These are phyloP conservation scores for Diglossa cyanea DNA, from an alignment of 2,797 vertebrate species.

Conservation along the genomic window DNA sequence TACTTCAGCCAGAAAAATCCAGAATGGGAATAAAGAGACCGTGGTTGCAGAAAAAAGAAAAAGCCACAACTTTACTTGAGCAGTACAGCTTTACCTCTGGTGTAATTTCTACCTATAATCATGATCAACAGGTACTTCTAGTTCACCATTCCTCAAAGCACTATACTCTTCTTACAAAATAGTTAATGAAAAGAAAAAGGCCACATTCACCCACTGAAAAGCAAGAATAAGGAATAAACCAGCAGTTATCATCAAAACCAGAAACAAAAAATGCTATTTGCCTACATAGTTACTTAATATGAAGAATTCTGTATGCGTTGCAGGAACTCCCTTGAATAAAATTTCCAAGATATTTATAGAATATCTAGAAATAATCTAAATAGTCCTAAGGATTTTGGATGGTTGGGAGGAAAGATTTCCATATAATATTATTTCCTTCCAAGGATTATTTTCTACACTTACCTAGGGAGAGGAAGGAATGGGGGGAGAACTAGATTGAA, in stretches of 20 bases:
- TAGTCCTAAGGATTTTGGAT: neutral
- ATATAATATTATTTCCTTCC: neutral
- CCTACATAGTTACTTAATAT: neutral
- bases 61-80: neutral
- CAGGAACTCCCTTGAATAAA: neutral
- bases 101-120: neutral
- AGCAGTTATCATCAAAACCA: neutral
- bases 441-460: neutral
- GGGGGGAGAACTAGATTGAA: neutral
- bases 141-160: neutral
- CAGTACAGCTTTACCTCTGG: neutral
- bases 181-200: neutral
- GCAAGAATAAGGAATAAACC: neutral
- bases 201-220: neutral
- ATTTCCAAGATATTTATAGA: neutral
- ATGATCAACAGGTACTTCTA: neutral
- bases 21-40: neutral
- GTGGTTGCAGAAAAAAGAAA: neutral
- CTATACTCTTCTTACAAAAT: neutral
- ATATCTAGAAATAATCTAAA: neutral
- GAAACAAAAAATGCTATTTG: neutral
- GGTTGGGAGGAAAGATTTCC: neutral
- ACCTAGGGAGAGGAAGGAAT: neutral
- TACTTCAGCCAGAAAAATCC: neutral
- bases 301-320: neutral